Evolutionary conservation across 1,140 invertebrate species (phyloP).

Genomic region (Aricia agestis): DNA sequence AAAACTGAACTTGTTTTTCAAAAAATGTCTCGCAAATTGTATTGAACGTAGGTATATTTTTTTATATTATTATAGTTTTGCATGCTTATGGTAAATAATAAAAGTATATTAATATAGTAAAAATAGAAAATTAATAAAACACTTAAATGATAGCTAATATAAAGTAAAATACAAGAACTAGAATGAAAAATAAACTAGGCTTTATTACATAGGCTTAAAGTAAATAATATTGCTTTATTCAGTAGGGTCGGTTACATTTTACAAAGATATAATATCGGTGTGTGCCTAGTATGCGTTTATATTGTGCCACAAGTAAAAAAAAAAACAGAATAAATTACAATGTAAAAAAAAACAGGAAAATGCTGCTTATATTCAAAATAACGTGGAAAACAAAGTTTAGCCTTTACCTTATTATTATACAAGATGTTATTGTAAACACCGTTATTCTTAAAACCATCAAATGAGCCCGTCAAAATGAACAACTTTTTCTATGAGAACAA

Average conservation of each 20-base stretch:
- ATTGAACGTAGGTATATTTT: not conserved
- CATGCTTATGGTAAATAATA: not conserved
- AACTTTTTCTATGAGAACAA: too few species aligned
- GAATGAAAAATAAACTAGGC: not conserved
- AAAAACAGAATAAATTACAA: too few species aligned
- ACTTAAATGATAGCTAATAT: slow-evolving; percentile 2
- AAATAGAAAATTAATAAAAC: not conserved
- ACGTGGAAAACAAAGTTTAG: too few species aligned
- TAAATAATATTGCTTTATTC: slow-evolving; percentile 13
- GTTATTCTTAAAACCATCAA: too few species aligned
- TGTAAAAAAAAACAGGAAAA: too few species aligned
- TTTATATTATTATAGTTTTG: not conserved
- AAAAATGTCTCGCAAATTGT: not conserved
- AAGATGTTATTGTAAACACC: too few species aligned
- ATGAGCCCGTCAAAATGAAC: too few species aligned
- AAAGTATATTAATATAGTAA: not conserved
- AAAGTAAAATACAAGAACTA: slow-evolving; percentile 9
- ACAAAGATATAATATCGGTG: not conserved
- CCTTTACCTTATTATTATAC: too few species aligned
- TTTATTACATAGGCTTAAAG: slow-evolving; percentile 1
- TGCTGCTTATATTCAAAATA: too few species aligned
- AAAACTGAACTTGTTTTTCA: too few species aligned
- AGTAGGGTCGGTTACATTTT: not conserved
- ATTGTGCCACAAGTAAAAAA: too few species aligned
- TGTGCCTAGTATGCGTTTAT: too few species aligned